Percentiles rank a stretch among this genome's conserved stretches.
phyloP scores from a whole-genome alignment of 2,113 vertebrate species.

The Antechinus flavipes region DNA sequence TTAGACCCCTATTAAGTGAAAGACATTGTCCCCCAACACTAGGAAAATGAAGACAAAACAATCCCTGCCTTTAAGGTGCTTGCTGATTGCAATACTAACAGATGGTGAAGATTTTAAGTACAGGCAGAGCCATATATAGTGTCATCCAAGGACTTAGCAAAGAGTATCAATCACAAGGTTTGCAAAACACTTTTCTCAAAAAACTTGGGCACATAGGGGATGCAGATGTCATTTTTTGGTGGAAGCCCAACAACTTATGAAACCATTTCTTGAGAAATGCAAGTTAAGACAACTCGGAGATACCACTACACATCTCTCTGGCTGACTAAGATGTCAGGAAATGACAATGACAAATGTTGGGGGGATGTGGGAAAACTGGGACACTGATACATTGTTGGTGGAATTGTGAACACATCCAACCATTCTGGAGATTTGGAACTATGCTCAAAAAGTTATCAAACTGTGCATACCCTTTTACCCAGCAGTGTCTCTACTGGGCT shows the following conservation, averaged over 20 bases:
- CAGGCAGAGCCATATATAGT: background rate
- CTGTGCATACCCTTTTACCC: no score
- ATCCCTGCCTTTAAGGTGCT: background rate
- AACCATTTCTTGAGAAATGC: background rate
- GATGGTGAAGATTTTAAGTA: background rate
- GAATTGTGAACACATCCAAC: no score
- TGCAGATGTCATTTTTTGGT: background rate
- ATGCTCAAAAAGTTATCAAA: no score
- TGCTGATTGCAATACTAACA: background rate
- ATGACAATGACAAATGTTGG: no score
- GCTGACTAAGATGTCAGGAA: no score
- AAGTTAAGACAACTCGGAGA: no score
- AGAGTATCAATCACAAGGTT: background rate
- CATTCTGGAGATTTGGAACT: no score
- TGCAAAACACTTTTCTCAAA: background rate
- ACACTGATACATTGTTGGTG: no score
- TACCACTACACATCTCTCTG: no score
- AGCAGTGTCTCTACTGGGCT: no score
- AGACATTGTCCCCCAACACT: background rate
- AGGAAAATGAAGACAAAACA: background rate
- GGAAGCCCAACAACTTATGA: background rate
- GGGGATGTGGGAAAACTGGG: no score
- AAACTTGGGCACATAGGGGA: background rate
- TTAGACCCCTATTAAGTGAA: background rate
- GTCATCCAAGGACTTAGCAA: background rate